Evolutionary conservation across 2,888 invertebrate genomes (phyloP), one percentile per base, ranked within the genome.

Genomic region (Spodoptera littoralis): DNA sequence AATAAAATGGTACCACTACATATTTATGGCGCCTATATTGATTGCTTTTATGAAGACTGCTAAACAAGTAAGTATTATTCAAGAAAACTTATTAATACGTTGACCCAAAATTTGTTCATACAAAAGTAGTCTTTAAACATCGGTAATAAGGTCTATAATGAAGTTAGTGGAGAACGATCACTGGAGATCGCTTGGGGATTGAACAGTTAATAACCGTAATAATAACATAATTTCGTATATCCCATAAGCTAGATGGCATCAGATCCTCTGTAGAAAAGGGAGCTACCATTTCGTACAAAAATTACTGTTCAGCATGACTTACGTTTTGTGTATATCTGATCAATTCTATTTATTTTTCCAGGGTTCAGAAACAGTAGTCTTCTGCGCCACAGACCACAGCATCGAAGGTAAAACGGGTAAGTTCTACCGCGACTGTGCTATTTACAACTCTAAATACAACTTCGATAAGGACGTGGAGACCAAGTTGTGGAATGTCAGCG

Each of bases 331-430:
- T 8, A 46, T 18, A 11, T 24, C 24, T 12, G 5, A 22, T 4
- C 22, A 47, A 18, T 22, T 4, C 4, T 11, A 47, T 30, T 5
- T 11, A 11, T 11, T 46, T 12, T 71, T 71, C 5, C 90, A 98
- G 97, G 98, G 98, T 48, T 96, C 97, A 0, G 97, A 98, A 89
- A 97, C 97, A 2, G 95, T 97, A 24, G 90, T 98, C 11, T 96
- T 96, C 88, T 97, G 97, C 85, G 97, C 97, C 0, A 96, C 97
- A 0, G 97, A 97, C 68, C 90, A 91, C 83, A 86, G 82, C 65
- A 84, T 95, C 61, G 94, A 95, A 60, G 95, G 96, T 0, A 96
- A 96, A 80, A 96, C 96, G 18, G 98, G 98, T 11, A 94, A 95
- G 73, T 95, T 98, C 82, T 98, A 98, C 88, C 95, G 97, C 50